phyloP scores from a whole-genome alignment of 2,797 vertebrate genomes.

The Dromococcyx pavoninus region DNA sequence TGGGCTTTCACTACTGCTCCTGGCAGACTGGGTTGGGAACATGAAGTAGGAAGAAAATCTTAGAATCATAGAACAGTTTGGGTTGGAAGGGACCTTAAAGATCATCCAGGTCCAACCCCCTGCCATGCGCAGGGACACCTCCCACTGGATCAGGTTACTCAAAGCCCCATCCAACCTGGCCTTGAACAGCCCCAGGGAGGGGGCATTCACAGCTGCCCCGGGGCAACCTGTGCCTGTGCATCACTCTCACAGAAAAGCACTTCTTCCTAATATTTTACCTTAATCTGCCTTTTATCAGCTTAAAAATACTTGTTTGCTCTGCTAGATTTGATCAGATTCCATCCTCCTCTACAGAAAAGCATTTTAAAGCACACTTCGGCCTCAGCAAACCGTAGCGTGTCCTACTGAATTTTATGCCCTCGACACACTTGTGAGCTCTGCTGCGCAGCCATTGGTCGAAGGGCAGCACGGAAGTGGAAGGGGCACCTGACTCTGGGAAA shows the following conservation, averaged over 20 bases:
- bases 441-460: background rate
- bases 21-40: background rate
- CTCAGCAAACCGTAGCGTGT: accelerated
- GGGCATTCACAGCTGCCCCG: too few relatives aligned
- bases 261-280: too few relatives aligned
- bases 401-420: background rate
- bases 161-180: too few relatives aligned
- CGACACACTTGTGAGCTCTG: background rate
- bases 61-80: too few relatives aligned
- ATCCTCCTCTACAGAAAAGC: background rate
- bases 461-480: background rate
- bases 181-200: too few relatives aligned
- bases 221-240: too few relatives aligned
- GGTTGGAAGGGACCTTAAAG: too few relatives aligned
- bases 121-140: too few relatives aligned
- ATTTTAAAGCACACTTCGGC: background rate
- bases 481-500: background rate
- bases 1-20: accelerated
- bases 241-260: too few relatives aligned
- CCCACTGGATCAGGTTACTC: too few relatives aligned
- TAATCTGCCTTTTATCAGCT: too few relatives aligned
- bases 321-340: background rate
- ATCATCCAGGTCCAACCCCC: too few relatives aligned
- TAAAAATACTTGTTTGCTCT: background rate
- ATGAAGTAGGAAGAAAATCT: background rate